Conservation (phyloP, 2,113 vertebrate species). For the Platysteira castanea region DNA sequence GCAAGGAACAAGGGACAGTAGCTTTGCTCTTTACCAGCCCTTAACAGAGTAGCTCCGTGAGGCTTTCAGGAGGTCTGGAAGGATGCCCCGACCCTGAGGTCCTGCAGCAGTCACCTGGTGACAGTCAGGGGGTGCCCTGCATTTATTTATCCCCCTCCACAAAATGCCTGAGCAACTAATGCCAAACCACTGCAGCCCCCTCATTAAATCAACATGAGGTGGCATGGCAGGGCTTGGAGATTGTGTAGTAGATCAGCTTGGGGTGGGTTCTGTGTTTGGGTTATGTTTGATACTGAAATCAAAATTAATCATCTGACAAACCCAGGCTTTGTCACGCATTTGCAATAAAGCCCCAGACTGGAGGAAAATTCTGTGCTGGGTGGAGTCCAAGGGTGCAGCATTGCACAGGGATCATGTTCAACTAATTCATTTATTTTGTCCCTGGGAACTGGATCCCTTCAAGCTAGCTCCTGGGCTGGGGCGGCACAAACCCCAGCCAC, state of each 20-base stretch:
- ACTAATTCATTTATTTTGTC: not conserved
- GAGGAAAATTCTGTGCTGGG: not conserved
- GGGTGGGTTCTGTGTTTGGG: not conserved
- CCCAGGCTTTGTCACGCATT: not conserved
- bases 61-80: not conserved
- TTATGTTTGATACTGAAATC: not conserved
- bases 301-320: not conserved
- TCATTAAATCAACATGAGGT: not conserved
- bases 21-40: not conserved
- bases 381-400: not conserved
- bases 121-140: not conserved
- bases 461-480: not conserved
- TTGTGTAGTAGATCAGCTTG: fast-evolving
- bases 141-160: not conserved
- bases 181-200: not conserved
- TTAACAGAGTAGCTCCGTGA: not conserved
- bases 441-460: not conserved
- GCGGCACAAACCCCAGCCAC: not conserved
- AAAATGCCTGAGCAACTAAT: not conserved
- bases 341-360: not conserved
- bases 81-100: not conserved
- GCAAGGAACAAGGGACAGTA: not conserved
- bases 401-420: not conserved
- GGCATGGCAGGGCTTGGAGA: not conserved
- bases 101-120: not conserved